These are phyloP conservation scores for Addax nasomaculatus DNA, from an alignment of 2,113 vertebrate genomes.

Conservation along the genomic window DNA sequence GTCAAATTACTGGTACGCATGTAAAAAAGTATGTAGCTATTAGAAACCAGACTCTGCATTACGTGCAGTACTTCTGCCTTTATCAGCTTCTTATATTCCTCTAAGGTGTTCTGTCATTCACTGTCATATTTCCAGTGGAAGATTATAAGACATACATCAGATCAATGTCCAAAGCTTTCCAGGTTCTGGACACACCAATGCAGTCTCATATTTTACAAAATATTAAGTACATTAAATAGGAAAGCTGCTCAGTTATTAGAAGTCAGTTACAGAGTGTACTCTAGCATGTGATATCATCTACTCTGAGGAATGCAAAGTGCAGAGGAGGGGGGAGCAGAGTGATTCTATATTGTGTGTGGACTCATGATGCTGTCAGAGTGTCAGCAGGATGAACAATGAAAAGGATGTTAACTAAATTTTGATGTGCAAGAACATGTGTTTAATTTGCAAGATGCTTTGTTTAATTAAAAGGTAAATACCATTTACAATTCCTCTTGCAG, in stretches of 20 bases:
- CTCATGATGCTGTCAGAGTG: conserved; percentile 52
- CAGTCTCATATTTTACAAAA: conserved; percentile 58
- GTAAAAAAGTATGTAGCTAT: conserved; percentile 80
- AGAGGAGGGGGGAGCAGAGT: not conserved
- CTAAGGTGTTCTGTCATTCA: conserved; percentile 83
- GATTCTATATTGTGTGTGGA: conserved; percentile 60
- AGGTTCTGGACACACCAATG: conserved; percentile 66
- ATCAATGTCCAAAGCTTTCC: conserved; percentile 78
- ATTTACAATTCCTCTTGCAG: conserved; percentile 81
- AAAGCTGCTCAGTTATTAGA: conserved; percentile 59
- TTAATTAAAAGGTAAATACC: conserved; percentile 85
- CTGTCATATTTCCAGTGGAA: conserved; percentile 78
- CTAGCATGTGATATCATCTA: conserved; percentile 62
- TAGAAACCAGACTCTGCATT: conserved; percentile 74
- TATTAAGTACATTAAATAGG: conserved; percentile 62
- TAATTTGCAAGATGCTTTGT: conserved; percentile 81
- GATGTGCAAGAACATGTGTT: conserved; percentile 80
- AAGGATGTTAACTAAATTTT: conserved; percentile 78
- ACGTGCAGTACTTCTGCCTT: conserved; percentile 70
- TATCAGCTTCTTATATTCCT: conserved; percentile 77
- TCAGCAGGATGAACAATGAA: conserved; percentile 71
- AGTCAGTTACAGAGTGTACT: conserved; percentile 53
- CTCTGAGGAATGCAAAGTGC: conserved; percentile 49
- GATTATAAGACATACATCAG: conserved; percentile 78
- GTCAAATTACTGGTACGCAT: conserved; percentile 81